These are phyloP conservation scores for Tetraodon nigroviridis DNA, from an alignment of 2,113 vertebrate species.

Conservation along the genomic window DNA sequence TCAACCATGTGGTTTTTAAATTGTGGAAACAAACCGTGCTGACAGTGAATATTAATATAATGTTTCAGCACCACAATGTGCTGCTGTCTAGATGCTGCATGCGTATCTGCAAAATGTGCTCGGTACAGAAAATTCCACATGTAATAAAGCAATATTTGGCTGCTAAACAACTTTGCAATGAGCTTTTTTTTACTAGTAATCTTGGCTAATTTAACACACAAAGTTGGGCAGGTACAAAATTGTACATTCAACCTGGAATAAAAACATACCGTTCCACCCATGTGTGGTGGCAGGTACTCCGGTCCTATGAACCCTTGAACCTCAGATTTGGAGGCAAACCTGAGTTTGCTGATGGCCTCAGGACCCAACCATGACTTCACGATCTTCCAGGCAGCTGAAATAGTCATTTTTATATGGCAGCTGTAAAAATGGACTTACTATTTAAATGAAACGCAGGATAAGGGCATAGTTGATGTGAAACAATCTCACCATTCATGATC, in stretches of 20 bases:
- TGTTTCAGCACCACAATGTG: not conserved
- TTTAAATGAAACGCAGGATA: not conserved
- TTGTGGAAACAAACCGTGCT: not conserved
- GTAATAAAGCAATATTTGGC: too few species aligned
- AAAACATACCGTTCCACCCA: slow-evolving; percentile 90
- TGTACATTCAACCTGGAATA: not conserved
- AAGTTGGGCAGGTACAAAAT: too few species aligned
- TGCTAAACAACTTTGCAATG: too few species aligned
- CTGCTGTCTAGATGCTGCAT: too few species aligned
- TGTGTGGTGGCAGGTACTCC: slow-evolving; percentile 87
- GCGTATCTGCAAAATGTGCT: too few species aligned
- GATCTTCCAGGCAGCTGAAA: slow-evolving; percentile 92
- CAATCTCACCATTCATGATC: slow-evolving; percentile 93
- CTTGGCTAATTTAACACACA: not conserved
- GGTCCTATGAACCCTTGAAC: slow-evolving; percentile 81
- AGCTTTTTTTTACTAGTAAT: too few species aligned
- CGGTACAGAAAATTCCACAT: too few species aligned
- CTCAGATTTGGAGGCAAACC: slow-evolving; percentile 84
- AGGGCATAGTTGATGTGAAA: too few species aligned
- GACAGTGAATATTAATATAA: too few species aligned
- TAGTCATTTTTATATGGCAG: not conserved
- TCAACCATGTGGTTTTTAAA: slow-evolving; percentile 8
- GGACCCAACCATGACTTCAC: slow-evolving; percentile 94
- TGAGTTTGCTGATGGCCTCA: slow-evolving; percentile 89
- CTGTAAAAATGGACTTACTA: too few species aligned